Base-by-base conservation (phyloP, 2,888 invertebrate species). In the Syritta pipiens region DNA sequence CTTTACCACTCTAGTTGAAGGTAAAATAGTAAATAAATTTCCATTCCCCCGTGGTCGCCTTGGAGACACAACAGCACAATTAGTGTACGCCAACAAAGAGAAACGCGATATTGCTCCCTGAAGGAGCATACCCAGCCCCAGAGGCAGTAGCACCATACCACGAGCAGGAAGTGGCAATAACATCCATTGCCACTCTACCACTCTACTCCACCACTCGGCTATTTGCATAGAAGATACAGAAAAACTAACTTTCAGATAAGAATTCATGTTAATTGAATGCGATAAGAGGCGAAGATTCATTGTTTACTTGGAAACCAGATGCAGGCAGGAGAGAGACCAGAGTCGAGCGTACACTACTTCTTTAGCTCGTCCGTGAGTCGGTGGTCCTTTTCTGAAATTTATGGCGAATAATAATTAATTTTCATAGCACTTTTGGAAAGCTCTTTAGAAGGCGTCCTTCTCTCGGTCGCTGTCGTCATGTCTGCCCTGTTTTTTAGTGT, bases 191-290 rank as follows among this genome's bases (percentile, higher is more conserved):
- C 48, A 3, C 35, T 35, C 19, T 17, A 37, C 37, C 22, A n/a
- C n/a, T 12, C 10, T 2, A 22, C 24, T 17, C 37, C n/a, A 6
- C 4, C 5, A 10, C 12, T 9, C 20, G 28, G 14, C 42, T 57
- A 76, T 76, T 71, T 76, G 65, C 65, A 65, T 76, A 65, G 42
- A 37, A 46, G 12, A 44, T 37, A 40, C 32, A 46, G 17, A 37
- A 48, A 53, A 46, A 53, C 9, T 30, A 68, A 62, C 68, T 75
- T 55, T 60, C 55, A 65, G 77, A 77, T 72, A 77, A 77, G 77
- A 77, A 79, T 68, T 79, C 74, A 57, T 79, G 79, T 79, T 79
- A 79, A 79, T 79, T 79, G 79, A 79, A 79, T 57, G 62, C 79
- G 74, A 79, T 79, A 79, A 79, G 67, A 68, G 40, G 60, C 48